Evolutionary conservation across 2,888 invertebrate genomes (phyloP).

Genomic region (Criorhina ranunculi): DNA sequence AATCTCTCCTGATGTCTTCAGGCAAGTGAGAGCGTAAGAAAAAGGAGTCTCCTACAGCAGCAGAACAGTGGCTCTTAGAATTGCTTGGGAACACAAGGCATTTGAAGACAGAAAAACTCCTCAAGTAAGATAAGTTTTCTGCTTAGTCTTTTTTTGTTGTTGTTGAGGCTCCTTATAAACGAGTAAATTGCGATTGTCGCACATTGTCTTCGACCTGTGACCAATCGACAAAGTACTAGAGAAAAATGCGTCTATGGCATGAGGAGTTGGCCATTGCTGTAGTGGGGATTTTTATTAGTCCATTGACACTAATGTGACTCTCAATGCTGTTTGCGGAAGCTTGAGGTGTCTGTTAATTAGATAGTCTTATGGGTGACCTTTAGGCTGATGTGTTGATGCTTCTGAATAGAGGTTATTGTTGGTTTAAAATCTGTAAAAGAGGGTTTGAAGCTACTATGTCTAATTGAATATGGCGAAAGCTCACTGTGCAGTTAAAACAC

Average conservation of each 20-base stretch:
- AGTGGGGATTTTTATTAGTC: conserved; percentile 1
- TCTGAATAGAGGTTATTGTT: neutral
- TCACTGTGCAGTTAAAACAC: too few species aligned
- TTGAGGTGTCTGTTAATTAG: conserved; percentile 29
- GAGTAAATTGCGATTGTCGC: conserved; percentile 46
- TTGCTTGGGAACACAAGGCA: conserved; percentile 34
- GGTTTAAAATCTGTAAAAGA: neutral
- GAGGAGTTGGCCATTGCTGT: neutral
- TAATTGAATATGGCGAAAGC: too few species aligned
- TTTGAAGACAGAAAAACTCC: conserved; percentile 32
- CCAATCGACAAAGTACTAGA: conserved; percentile 26
- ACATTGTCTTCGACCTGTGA: conserved; percentile 53
- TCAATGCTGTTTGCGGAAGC: neutral
- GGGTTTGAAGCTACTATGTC: too few species aligned
- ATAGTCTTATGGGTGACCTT: conserved; percentile 5
- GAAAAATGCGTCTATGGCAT: conserved; percentile 1
- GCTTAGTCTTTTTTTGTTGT: too few species aligned
- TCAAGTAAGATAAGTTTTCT: conserved; percentile 33
- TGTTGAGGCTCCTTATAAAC: conserved; percentile 18
- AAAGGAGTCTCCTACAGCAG: conserved; percentile 23
- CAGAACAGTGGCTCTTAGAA: conserved; percentile 60
- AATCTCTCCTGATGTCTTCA: conserved; percentile 54
- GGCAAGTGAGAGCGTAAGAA: conserved; percentile 40
- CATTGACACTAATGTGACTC: conserved; percentile 45
- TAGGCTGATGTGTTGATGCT: neutral